Evolutionary conservation across 2,113 vertebrate genomes (phyloP).

Genomic region (Ranitomeya imitator): DNA sequence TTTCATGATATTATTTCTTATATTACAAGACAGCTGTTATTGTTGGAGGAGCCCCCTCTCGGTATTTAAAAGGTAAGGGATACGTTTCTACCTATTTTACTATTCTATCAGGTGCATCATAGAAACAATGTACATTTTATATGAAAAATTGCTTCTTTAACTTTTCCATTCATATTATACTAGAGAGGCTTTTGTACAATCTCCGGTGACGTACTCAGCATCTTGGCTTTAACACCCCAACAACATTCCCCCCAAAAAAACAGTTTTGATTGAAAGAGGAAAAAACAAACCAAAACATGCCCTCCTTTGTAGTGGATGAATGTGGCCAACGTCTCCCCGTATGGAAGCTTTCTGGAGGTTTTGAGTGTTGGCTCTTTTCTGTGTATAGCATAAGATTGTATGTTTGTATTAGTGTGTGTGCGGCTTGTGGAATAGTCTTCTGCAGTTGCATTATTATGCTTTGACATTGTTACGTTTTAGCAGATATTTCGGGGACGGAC

Average conservation of each 20-base stretch:
- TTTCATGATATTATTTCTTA: constrained; percentile 73
- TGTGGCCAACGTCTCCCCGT: background rate
- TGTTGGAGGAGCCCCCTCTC: constrained; percentile 72
- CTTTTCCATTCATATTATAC: background rate
- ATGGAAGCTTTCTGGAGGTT: background rate
- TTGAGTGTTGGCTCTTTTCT: too few species aligned
- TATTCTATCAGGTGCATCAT: background rate
- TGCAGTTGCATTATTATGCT: background rate
- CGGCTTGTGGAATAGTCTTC: background rate
- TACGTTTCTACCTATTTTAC: background rate
- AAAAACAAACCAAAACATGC: background rate
- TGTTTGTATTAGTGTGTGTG: background rate
- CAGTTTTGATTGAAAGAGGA: background rate
- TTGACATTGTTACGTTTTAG: background rate
- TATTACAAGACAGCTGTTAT: constrained; percentile 74
- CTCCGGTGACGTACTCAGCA: background rate
- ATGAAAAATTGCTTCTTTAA: background rate
- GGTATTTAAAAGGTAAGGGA: constrained; percentile 82
- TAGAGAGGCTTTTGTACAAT: background rate
- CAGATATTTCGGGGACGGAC: background rate
- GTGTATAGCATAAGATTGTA: too few species aligned
- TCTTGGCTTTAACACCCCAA: background rate
- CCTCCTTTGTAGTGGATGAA: background rate
- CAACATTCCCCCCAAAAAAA: too few species aligned
- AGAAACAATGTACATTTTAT: background rate